These are phyloP conservation scores for Adoxophyes honmai DNA, from an alignment of 1,140 invertebrate genomes.

Conservation along the genomic window DNA sequence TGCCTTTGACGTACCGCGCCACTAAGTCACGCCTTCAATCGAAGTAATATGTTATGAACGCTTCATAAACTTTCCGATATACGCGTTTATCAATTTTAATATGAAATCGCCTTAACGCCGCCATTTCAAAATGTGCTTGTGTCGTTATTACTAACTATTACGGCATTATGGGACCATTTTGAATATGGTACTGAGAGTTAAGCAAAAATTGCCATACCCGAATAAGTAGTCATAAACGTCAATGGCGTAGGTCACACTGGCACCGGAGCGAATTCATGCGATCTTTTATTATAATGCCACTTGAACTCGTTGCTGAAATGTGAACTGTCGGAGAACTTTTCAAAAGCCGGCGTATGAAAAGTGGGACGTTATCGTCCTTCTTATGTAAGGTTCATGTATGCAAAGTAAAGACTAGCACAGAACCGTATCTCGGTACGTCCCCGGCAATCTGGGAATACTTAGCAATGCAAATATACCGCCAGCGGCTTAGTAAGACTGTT, in stretches of 20 bases:
- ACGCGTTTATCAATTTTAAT: neutral
- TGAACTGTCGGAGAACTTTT: conserved; percentile 41
- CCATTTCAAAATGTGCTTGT: no score
- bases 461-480: conserved; percentile 23
- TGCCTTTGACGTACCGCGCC: neutral
- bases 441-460: conserved; percentile 24
- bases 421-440: conserved; percentile 28
- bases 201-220: conserved; percentile 17
- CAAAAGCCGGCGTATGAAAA: conserved; percentile 40
- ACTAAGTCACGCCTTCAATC: conserved; percentile 2
- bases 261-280: conserved; percentile 31
- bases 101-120: neutral
- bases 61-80: neutral
- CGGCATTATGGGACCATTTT: no score
- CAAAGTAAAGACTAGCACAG: conserved; percentile 11
- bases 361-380: conserved; percentile 29
- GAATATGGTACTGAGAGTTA: neutral
- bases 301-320: conserved; percentile 37
- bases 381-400: conserved; percentile 16
- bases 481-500: neutral
- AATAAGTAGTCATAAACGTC: conserved; percentile 27
- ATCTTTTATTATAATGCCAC: conserved; percentile 43
- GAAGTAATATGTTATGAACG: neutral
- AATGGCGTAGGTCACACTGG: conserved; percentile 24
- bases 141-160: no score